Evolutionary conservation across 2,113 vertebrate species (phyloP), one percentile per base, ranked within the genome.

Genomic region (Rhegmatorhina hoffmannsi): DNA sequence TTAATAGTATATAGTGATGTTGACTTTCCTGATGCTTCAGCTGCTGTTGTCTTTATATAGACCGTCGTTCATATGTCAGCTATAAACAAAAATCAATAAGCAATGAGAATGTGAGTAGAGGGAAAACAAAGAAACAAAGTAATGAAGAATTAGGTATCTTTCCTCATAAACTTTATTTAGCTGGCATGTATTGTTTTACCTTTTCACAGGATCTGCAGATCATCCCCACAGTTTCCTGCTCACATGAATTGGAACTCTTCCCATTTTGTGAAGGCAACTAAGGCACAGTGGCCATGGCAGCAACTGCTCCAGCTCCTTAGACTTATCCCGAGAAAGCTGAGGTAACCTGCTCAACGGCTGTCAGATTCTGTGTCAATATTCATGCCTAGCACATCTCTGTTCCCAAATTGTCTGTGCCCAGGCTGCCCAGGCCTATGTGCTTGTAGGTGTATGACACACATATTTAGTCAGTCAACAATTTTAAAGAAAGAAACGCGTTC

Each of bases 41-140:
- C 83, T 83, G 59, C 82, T 74, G 53, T 87, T 95, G 93, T 97
- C 97, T 98, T 97, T 97, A 97, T 97, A 95, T 63, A 92, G 93
- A 86, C 93, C 97, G 97, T 96, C 43, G 40, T 92, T 98, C 10
- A 7, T 96, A 90, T 86, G 95, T 96, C 81, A 81, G 89, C 26
- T 94, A 90, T 93, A 97, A 98, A 96, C 76, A 94, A 96, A 98
- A 98, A 97, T 98, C 98, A 97, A 94, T 97, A 96, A 90, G 81
- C 69, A 84, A 95, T 94, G 97, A 95, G 96, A 96, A 92, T 53
- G 70, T 86, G 74, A 95, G 95, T 89, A 82, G 89, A 96, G 91
- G 92, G 90, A 83, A 93, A 95, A 89, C 3, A 7, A 82, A 89
- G 91, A 93, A 92, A 68, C 90, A 73, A 84, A 89, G 83, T 34